Conservation (phyloP, 2,888 invertebrate species). For the Automeris io region DNA sequence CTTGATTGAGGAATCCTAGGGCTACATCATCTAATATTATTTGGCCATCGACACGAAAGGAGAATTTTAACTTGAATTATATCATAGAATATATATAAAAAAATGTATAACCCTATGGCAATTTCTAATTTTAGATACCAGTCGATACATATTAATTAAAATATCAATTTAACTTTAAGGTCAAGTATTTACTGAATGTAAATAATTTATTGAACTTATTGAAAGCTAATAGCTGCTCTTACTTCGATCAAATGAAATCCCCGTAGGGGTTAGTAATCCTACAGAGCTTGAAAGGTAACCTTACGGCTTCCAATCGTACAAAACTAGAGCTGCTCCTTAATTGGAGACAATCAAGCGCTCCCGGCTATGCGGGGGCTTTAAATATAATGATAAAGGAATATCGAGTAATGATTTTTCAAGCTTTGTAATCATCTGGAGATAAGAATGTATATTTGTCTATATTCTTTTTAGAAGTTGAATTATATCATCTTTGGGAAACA, state of each 20-base stretch:
- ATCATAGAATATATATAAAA: no score
- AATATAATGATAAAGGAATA: conserved; percentile 9
- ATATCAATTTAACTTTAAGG: no score
- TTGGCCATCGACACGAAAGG: no score
- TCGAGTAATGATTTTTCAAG: conserved; percentile 1
- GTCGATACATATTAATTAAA: no score
- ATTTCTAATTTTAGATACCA: no score
- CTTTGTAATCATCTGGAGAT: background rate
- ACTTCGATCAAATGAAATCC: conserved; percentile 43
- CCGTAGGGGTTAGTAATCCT: conserved; percentile 37
- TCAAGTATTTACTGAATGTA: background rate
- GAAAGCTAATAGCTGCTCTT: conserved; percentile 42
- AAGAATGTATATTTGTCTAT: background rate
- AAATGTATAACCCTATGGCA: no score
- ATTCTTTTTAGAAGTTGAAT: no score
- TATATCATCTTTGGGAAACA: no score
- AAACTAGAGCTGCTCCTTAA: conserved; percentile 62
- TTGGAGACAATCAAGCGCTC: conserved; percentile 53
- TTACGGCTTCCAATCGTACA: conserved; percentile 59
- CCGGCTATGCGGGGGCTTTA: conserved; percentile 34
- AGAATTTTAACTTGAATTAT: no score
- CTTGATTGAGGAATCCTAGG: no score
- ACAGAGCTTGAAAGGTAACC: conserved; percentile 33
- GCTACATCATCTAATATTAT: no score
- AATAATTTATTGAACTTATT: conserved; percentile 4